phyloP scores from a whole-genome alignment of 2,888 invertebrate species.

The Lampropteryx suffumata region DNA sequence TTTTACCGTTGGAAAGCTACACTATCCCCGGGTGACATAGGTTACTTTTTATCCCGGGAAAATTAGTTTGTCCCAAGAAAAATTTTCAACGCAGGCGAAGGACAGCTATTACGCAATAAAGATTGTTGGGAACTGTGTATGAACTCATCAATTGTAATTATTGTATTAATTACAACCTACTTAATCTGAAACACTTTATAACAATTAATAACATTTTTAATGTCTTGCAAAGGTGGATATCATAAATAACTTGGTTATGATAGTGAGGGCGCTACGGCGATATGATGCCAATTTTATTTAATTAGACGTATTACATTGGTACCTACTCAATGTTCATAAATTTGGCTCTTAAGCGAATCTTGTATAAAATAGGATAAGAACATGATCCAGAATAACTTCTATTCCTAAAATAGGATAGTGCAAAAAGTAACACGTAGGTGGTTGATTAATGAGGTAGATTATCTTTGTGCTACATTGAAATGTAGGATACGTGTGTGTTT shows the following conservation, averaged over 20 bases:
- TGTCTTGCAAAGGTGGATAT: background rate
- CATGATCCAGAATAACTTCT: slow-evolving; percentile 26
- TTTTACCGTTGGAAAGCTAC: too few species aligned
- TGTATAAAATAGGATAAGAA: slow-evolving; percentile 18
- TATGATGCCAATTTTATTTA: slow-evolving; percentile 4
- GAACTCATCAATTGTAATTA: too few species aligned
- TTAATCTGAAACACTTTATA: too few species aligned
- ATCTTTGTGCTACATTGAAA: background rate
- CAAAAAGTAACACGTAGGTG: slow-evolving; percentile 25
- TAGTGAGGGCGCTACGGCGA: background rate
- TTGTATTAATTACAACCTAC: too few species aligned
- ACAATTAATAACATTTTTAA: too few species aligned
- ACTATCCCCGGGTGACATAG: too few species aligned
- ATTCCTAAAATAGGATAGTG: slow-evolving; percentile 21
- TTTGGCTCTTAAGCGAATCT: background rate
- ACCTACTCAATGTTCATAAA: background rate
- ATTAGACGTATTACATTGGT: too few species aligned
- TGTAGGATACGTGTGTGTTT: background rate
- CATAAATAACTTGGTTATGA: background rate
- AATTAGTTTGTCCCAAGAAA: too few species aligned
- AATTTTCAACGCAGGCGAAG: too few species aligned
- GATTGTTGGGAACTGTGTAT: too few species aligned
- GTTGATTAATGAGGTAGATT: slow-evolving; percentile 17
- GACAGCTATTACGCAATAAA: too few species aligned
- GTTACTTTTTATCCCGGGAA: too few species aligned